Conservation (phyloP, 2,888 invertebrate genomes). For the Drosophila tripunctata region DNA sequence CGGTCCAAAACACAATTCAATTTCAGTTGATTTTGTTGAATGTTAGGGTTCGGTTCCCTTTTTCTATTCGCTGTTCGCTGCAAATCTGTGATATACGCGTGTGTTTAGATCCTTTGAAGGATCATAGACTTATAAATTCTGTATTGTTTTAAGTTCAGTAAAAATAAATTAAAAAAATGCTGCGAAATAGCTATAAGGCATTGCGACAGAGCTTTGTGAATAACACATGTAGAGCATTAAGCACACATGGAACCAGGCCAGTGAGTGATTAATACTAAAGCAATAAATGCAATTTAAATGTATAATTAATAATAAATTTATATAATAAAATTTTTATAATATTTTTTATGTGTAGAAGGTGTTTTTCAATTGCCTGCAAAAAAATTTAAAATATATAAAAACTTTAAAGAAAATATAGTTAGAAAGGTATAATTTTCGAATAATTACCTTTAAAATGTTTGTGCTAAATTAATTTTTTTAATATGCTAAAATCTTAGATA, state of each 20-base stretch:
- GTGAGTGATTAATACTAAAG: conserved; percentile 56
- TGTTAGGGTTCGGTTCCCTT: conserved; percentile 47
- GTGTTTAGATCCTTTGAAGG: conserved; percentile 21
- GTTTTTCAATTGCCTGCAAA: too few species aligned
- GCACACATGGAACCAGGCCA: conserved; percentile 68
- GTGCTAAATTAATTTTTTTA: background rate
- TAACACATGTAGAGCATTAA: conserved; percentile 61
- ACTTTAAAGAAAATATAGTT: too few species aligned
- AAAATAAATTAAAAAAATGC: conserved; percentile 39
- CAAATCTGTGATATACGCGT: conserved; percentile 44
- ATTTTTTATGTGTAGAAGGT: background rate
- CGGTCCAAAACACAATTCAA: conserved; percentile 26
- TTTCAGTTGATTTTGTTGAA: conserved; percentile 61
- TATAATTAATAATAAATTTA: background rate
- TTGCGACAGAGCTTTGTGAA: conserved; percentile 25
- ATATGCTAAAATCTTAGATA: too few species aligned
- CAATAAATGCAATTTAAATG: too few species aligned
- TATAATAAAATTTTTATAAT: background rate
- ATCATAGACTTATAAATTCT: conserved; percentile 7
- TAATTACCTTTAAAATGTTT: background rate
- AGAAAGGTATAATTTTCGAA: background rate
- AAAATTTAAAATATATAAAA: too few species aligned
- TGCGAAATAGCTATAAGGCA: conserved; percentile 38
- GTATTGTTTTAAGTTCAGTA: background rate
- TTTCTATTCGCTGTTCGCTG: conserved; percentile 1